Base-by-base conservation (phyloP, 2,797 vertebrate genomes). In the Muscicapa striata region DNA sequence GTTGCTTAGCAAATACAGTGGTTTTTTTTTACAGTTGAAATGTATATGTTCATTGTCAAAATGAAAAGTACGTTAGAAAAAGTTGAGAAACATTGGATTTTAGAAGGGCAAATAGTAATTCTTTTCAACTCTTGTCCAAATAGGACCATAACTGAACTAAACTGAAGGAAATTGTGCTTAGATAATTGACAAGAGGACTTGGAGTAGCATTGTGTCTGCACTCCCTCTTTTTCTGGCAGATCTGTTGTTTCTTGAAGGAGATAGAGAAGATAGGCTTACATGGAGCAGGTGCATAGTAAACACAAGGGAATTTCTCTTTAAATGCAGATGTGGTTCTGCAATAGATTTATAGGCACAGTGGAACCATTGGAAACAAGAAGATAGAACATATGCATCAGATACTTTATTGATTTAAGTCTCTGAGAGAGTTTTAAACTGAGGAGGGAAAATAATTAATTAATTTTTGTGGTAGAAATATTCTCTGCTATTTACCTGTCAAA, bases 241-340 rank as follows among this genome's bases (percentile, higher is more conserved):
- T 87, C 22, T 75, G 64, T 76, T 84, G 22, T 96, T 87, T 96
- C 75, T 94, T 70, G 77, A 73, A 93, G 79, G 72, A 92, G 82
- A 29, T 89, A 93, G 63, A 89, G 90, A 81, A 95, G 93, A 91
- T 79, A 93, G 57, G 72, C 89, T 97, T 94, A 76, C 57, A 62
- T 95, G 89, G 45, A 96, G 70, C 96, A 97, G 95, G 96, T 97
- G 95, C 89, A 76, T 75, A 83, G 82, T 94, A 87, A 96, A 86
- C 96, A 94, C 91, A 82, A 83, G 96, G 82, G 95, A 85, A 61
- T 96, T 91, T 76, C 26, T 85, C 88, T 93, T 94, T 96, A 96
- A 96, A 94, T 97, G 92, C 89, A 96, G 90, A 94, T 96, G 24
- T 91, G 84, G 55, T 90, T 93, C 74, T 89, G 9, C 0, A 4